Conservation (phyloP, 2,888 invertebrate species). For the Drosophila gaucha region DNA sequence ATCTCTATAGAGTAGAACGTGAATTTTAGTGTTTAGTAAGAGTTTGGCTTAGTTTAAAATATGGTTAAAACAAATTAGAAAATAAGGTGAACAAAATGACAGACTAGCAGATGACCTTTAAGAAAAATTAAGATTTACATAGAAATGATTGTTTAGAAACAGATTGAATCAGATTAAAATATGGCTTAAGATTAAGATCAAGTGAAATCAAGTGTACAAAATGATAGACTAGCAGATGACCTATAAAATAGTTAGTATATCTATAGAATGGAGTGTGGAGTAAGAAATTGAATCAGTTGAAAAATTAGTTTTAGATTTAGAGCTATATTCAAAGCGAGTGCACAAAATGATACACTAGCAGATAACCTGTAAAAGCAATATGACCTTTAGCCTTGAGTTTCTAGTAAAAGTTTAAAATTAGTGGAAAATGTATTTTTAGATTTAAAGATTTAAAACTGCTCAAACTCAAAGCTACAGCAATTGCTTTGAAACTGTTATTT, state of each 20-base stretch:
- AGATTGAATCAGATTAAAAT: background rate
- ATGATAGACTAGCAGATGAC: background rate
- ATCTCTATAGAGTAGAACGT: background rate
- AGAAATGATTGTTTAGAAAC: background rate
- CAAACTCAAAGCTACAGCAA: too few species aligned
- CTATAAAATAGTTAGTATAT: background rate
- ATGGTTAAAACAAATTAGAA: too few species aligned
- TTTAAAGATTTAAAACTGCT: too few species aligned
- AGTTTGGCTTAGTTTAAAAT: background rate
- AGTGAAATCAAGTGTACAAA: too few species aligned
- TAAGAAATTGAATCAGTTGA: background rate
- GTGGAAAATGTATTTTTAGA: too few species aligned
- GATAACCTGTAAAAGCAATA: slow-evolving; percentile 17
- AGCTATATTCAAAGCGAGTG: background rate
- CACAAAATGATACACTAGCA: background rate
- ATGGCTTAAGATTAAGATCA: too few species aligned
- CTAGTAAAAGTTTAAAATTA: background rate
- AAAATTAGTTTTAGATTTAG: background rate
- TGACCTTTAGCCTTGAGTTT: too few species aligned
- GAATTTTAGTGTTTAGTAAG: too few species aligned
- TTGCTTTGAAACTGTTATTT: too few species aligned
- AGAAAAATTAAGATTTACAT: background rate
- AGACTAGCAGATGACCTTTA: slow-evolving; percentile 21
- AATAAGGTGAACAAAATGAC: background rate
- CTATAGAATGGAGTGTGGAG: too few species aligned